Evolutionary conservation across 2,113 vertebrate genomes (phyloP).

Genomic region (Chauna torquata): DNA sequence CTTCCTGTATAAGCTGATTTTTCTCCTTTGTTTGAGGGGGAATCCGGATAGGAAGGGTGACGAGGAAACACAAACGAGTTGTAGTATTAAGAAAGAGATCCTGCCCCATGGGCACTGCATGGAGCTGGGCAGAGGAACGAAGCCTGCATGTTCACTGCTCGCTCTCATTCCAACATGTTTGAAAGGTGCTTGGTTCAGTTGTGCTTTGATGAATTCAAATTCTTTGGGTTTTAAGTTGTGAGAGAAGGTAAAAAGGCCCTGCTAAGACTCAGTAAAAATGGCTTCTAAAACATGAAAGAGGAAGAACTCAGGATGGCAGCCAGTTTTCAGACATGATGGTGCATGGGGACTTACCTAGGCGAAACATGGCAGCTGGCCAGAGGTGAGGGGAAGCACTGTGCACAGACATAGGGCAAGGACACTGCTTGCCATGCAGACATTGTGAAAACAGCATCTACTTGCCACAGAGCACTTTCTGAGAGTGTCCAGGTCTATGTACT

Average conservation of each 20-base stretch:
- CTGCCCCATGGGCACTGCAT: neutral
- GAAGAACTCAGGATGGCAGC: neutral
- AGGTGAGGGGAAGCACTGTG: rapidly evolving
- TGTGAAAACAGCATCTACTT: neutral
- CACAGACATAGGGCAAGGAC: neutral
- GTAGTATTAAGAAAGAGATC: neutral
- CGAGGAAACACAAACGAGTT: neutral
- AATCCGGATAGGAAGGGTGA: neutral
- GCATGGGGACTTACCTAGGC: rapidly evolving
- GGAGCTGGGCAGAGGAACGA: neutral
- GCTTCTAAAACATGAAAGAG: neutral
- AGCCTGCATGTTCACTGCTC: rapidly evolving
- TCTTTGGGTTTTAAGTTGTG: neutral
- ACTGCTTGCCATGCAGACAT: neutral
- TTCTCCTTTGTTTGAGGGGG: neutral
- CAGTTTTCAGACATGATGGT: rapidly evolving
- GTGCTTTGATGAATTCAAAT: neutral
- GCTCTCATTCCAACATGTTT: neutral
- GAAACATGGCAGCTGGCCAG: rapidly evolving
- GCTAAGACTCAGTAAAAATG: neutral
- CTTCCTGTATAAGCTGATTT: neutral
- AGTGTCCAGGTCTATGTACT: neutral
- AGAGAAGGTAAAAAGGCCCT: neutral
- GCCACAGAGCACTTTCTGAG: neutral
- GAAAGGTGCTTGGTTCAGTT: neutral